Percentiles rank a stretch among this genome's conserved stretches.
These are phyloP conservation scores for Parascotia fuliginaria DNA, from an alignment of 2,888 invertebrate species.

Conservation along the genomic window DNA sequence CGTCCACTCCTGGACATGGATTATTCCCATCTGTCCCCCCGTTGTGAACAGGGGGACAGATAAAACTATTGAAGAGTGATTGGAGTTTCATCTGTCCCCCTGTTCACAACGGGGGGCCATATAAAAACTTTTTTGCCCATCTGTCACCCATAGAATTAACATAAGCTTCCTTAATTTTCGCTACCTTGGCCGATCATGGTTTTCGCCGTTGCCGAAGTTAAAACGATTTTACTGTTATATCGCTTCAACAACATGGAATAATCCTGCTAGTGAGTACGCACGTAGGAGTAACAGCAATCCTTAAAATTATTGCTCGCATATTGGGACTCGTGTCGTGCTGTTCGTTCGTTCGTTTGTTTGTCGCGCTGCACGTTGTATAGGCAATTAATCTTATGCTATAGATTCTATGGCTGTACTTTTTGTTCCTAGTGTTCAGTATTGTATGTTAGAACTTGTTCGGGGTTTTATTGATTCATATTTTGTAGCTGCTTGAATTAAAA, in stretches of 20 bases:
- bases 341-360: slow-evolving; percentile 69
- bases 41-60: no score
- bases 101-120: no score
- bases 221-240: slow-evolving; percentile 1
- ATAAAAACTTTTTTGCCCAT: no score
- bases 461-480: neutral
- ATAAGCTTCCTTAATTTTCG: no score
- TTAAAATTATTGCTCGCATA: slow-evolving; percentile 77
- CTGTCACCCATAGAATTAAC: no score
- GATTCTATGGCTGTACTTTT: slow-evolving; percentile 40
- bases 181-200: no score
- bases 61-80: no score
- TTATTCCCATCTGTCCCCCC: no score
- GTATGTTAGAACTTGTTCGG: neutral
- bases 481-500: neutral
- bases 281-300: slow-evolving; percentile 80
- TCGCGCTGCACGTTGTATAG: slow-evolving; percentile 63
- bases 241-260: slow-evolving; percentile 54
- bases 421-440: slow-evolving; percentile 12
- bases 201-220: no score
- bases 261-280: slow-evolving; percentile 31
- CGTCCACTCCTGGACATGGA: no score
- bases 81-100: no score
- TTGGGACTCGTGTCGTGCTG: slow-evolving; percentile 74
- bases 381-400: slow-evolving; percentile 75